Conservation (phyloP, 2,888 invertebrate species). For the Thymelicus sylvestris region DNA sequence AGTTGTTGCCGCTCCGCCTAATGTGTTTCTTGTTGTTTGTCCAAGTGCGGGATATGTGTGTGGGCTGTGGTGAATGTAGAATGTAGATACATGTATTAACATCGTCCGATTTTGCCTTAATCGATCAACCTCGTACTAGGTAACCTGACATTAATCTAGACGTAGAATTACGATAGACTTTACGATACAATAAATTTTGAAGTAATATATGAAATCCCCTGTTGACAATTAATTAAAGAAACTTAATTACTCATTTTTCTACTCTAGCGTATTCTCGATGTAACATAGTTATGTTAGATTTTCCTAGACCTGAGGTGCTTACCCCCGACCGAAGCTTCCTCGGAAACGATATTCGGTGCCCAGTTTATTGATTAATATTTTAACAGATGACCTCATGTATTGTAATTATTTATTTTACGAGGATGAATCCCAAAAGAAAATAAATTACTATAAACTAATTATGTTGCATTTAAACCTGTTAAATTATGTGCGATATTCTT, state of each 20-base stretch:
- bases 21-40: conserved; percentile 47
- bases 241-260: too few species aligned
- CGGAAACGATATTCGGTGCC: too few species aligned
- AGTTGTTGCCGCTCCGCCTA: conserved; percentile 71
- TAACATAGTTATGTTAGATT: too few species aligned
- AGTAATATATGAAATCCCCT: conserved; percentile 13
- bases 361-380: too few species aligned
- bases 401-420: too few species aligned
- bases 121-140: neutral
- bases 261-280: too few species aligned
- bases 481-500: neutral
- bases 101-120: conserved; percentile 50
- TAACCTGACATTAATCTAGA: neutral
- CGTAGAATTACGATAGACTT: neutral
- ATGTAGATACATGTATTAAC: neutral
- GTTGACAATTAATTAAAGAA: neutral
- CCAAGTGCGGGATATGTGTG: conserved; percentile 36
- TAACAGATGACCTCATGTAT: too few species aligned
- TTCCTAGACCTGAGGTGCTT: too few species aligned
- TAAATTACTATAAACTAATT: neutral
- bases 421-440: neutral
- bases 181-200: neutral
- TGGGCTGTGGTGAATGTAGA: neutral
- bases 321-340: too few species aligned
- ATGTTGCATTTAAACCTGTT: conserved; percentile 20